These are phyloP conservation scores for Rotaria magnacalcarata DNA, from an alignment of 2,888 invertebrate species.

Conservation along the genomic window DNA sequence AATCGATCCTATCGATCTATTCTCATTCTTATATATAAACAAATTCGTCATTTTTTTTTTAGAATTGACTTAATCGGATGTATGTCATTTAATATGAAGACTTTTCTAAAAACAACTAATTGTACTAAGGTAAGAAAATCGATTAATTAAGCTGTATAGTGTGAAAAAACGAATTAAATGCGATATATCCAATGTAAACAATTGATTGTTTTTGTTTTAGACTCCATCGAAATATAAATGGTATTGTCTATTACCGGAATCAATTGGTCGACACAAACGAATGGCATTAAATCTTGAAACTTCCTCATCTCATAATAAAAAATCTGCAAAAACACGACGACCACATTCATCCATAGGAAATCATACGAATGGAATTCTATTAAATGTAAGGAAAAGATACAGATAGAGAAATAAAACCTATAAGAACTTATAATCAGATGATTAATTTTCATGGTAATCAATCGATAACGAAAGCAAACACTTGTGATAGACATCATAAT, in stretches of 20 bases:
- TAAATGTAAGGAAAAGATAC: background rate
- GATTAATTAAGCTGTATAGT: background rate
- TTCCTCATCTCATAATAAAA: background rate
- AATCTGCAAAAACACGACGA: background rate
- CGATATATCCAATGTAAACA: background rate
- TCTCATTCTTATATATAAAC: background rate
- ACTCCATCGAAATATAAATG: constrained; percentile 8
- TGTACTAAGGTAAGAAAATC: constrained; percentile 2
- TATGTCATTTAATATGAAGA: constrained; percentile 32
- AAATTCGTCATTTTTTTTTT: background rate
- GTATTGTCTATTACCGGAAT: constrained; percentile 17
- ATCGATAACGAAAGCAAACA: no score
- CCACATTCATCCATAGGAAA: background rate
- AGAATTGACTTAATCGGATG: constrained; percentile 15
- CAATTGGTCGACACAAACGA: background rate
- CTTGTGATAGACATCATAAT: no score
- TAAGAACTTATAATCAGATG: no score
- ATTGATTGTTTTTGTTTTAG: background rate
- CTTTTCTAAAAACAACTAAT: background rate
- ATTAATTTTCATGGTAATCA: no score
- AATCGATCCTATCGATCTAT: background rate
- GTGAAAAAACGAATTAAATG: background rate
- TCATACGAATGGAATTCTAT: background rate
- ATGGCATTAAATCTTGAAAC: background rate
- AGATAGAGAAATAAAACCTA: no score